Conservation (phyloP, 2,797 vertebrate genomes). For the Bradypodion ventrale region DNA sequence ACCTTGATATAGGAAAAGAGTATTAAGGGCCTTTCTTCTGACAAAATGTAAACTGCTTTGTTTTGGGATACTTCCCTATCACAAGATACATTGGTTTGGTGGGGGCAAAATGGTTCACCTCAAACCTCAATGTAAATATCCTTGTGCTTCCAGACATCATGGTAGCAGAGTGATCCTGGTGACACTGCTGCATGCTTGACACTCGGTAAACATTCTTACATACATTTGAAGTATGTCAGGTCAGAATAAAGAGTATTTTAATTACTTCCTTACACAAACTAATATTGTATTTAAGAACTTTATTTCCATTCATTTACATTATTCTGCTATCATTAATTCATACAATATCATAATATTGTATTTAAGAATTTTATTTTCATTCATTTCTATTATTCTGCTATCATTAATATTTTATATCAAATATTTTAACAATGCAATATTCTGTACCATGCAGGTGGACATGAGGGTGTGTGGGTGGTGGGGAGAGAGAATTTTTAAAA, state of each 20-base stretch:
- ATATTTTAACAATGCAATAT: conserved; percentile 55
- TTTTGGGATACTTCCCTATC: neutral
- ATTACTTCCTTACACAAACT: conserved; percentile 42
- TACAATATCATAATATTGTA: conserved; percentile 41
- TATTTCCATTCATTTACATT: conserved; percentile 56
- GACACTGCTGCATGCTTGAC: conserved; percentile 2
- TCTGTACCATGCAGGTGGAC: conserved; percentile 41
- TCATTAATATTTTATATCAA: conserved; percentile 47
- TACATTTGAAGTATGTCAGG: conserved; percentile 35
- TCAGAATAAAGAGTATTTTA: conserved; percentile 59
- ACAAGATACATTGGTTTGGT: neutral
- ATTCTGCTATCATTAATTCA: too few species aligned
- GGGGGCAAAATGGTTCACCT: neutral
- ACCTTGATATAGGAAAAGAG: neutral
- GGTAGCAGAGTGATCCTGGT: neutral
- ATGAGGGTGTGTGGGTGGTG: too few species aligned
- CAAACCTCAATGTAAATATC: neutral
- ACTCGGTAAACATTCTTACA: conserved; percentile 16
- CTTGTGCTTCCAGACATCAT: neutral
- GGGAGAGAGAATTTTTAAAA: conserved; percentile 65
- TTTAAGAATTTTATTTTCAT: conserved; percentile 55
- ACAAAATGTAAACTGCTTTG: neutral
- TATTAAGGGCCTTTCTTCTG: neutral
- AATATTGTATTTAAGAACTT: conserved; percentile 51
- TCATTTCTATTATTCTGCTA: too few species aligned